A percentile compares a stretch with the other conserved stretches of the same genome.
Conservation (phyloP, 2,797 vertebrate genomes). For the Pantherophis vulpinus region DNA sequence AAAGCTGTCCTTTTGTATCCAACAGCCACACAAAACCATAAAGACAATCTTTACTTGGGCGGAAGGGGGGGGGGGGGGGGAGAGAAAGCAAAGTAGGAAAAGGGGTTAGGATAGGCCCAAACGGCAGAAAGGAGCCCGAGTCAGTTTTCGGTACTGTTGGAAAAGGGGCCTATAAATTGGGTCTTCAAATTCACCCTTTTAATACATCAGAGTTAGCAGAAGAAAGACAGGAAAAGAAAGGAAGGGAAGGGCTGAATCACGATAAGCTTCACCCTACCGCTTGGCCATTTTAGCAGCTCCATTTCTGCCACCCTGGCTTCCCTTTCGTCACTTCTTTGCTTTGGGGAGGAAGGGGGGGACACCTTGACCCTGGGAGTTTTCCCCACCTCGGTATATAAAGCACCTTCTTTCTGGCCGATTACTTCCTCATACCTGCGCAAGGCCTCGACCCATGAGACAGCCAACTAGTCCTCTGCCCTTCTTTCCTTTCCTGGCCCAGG, state of each 20-base stretch:
- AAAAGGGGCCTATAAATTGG: not conserved
- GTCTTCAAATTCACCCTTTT: not conserved
- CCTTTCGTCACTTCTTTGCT: conserved; percentile 10
- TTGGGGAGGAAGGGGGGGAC: no score
- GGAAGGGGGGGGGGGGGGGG: no score
- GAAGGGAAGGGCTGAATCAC: conserved; percentile 28
- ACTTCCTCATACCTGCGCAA: not conserved
- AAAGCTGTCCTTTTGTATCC: conserved; percentile 64
- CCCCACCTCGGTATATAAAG: not conserved
- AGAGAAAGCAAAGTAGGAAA: no score
- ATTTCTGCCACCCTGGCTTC: conserved; percentile 1
- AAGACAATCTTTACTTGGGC: not conserved
- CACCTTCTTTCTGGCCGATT: not conserved
- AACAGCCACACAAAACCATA: not conserved
- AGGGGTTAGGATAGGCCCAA: conserved; percentile 5
- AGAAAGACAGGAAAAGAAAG: not conserved
- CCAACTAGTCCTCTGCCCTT: not conserved
- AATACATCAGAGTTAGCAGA: not conserved
- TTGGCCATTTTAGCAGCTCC: conserved; percentile 30
- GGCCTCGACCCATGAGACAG: not conserved
- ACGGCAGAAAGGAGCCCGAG: not conserved
- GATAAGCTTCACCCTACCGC: not conserved
- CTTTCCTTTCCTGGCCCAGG: not conserved
- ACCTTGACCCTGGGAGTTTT: not conserved
- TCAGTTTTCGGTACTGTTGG: not conserved